These are phyloP conservation scores for Stichopus chloronotus DNA, from an alignment of 35 echinoderm and acorn worm genomes.

Conservation along the genomic window DNA sequence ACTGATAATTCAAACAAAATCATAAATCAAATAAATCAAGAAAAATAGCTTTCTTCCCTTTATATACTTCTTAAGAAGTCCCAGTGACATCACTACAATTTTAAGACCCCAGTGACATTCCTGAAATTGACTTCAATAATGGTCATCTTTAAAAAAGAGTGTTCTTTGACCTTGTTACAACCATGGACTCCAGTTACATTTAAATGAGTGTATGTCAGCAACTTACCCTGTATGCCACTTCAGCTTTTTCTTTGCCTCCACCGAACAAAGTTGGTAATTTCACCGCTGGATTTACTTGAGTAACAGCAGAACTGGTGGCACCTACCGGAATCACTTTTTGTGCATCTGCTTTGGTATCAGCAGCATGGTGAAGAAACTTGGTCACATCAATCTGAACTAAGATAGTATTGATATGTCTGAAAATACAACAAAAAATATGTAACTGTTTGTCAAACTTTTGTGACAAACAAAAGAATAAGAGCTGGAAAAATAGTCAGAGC, in stretches of 20 bases:
- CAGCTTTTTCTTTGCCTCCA: slow-evolving; percentile 87
- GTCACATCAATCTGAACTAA: slow-evolving; percentile 92
- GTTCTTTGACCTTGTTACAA: too few relatives aligned
- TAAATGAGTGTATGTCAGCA: neutral
- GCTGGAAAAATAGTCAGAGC: neutral
- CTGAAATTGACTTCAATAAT: too few relatives aligned
- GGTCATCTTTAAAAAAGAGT: too few relatives aligned
- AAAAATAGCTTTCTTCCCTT: too few relatives aligned
- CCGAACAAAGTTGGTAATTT: slow-evolving; percentile 92
- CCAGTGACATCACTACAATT: too few relatives aligned
- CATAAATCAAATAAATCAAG: too few relatives aligned
- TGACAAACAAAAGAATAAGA: neutral
- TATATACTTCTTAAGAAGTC: too few relatives aligned
- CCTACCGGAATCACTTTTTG: neutral
- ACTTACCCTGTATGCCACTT: slow-evolving; percentile 75
- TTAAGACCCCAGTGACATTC: too few relatives aligned
- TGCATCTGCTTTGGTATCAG: slow-evolving; percentile 18
- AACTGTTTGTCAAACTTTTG: neutral
- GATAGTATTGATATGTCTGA: slow-evolving; percentile 96
- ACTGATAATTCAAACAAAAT: too few relatives aligned
- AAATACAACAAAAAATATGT: slow-evolving; percentile 22
- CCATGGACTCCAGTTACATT: neutral
- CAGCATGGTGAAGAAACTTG: slow-evolving; percentile 78
- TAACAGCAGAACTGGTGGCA: neutral
- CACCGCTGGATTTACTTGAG: neutral